phyloP scores from a whole-genome alignment of 2,888 invertebrate species.

The Patella depressa region DNA sequence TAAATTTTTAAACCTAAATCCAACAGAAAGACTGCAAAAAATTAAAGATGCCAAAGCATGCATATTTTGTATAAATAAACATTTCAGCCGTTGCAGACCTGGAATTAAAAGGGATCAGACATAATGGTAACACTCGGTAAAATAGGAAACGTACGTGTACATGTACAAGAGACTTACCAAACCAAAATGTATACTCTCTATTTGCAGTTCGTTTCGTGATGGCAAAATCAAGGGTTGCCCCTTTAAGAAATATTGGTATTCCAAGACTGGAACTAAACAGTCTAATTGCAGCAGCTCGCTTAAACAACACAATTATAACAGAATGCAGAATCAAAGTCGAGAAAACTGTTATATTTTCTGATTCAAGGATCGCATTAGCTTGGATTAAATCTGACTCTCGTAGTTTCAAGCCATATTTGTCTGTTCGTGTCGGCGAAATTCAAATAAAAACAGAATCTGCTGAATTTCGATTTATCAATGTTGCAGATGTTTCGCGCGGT shows the following conservation, averaged over 20 bases:
- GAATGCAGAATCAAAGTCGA: background rate
- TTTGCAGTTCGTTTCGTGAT: background rate
- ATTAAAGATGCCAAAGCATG: background rate
- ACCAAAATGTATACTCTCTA: too few relatives aligned
- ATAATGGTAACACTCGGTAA: too few relatives aligned
- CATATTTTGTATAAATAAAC: background rate
- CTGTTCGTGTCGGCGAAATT: conserved; percentile 3
- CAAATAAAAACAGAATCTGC: background rate
- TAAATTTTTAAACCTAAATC: background rate
- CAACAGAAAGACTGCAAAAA: background rate
- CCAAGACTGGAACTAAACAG: background rate
- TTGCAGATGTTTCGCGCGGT: too few relatives aligned
- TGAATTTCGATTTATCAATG: background rate
- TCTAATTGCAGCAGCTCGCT: background rate
- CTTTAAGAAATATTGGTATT: background rate
- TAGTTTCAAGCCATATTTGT: background rate
- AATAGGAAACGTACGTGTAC: too few relatives aligned
- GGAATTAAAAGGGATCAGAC: too few relatives aligned
- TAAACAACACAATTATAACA: background rate
- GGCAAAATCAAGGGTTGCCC: background rate
- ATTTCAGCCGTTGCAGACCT: too few relatives aligned
- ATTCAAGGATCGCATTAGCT: background rate
- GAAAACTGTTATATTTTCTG: background rate
- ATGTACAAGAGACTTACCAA: too few relatives aligned
- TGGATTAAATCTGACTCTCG: conserved; percentile 10